phyloP scores from a whole-genome alignment of 2,797 vertebrate species.

The Staurois parvus region DNA sequence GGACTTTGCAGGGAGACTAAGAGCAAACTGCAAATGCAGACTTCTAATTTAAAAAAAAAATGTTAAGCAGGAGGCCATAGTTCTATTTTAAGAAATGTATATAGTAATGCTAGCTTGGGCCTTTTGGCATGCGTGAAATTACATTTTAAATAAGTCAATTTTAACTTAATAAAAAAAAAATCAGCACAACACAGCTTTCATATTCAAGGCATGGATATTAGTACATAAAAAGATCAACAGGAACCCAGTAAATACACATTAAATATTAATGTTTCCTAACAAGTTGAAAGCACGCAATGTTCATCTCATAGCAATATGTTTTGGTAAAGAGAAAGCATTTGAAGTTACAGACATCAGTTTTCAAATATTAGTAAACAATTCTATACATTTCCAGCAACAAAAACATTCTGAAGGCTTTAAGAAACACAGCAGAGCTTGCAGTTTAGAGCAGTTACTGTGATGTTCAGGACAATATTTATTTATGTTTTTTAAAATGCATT shows the following conservation, averaged over 20 bases:
- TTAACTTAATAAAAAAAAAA: background rate
- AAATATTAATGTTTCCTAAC: conserved; percentile 34
- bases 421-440: background rate
- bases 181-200: background rate
- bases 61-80: too few relatives aligned
- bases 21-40: too few relatives aligned
- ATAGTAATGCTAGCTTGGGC: background rate
- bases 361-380: background rate
- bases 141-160: background rate
- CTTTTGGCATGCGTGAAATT: background rate
- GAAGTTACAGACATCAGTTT: background rate
- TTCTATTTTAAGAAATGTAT: too few relatives aligned
- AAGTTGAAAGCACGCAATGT: conserved; percentile 22
- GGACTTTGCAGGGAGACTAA: too few relatives aligned
- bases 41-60: too few relatives aligned
- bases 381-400: background rate
- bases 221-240: background rate
- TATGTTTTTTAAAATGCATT: background rate
- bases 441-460: background rate
- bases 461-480: background rate
- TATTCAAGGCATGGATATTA: conserved; percentile 7
- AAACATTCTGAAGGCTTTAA: background rate
- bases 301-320: background rate
- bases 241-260: conserved; percentile 10
- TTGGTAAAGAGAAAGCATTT: background rate